A percentile compares a stretch with the other conserved stretches of the same genome.
phyloP scores from a whole-genome alignment of 2,113 vertebrate genomes.

The Etheostoma cragini region DNA sequence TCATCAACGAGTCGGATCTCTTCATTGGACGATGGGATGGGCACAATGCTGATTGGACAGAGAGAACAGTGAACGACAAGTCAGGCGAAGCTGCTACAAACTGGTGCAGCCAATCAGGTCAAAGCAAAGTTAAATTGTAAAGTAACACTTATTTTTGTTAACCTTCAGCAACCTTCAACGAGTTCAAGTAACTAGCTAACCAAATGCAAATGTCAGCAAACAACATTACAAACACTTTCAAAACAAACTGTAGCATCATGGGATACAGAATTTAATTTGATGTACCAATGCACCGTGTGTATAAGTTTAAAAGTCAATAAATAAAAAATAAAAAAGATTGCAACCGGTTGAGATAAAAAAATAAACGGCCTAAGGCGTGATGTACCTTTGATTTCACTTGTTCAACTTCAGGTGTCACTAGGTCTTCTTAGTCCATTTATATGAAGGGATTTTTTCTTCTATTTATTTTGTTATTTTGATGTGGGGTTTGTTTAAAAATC shows the following conservation, averaged over 20 bases:
- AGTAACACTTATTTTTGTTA: neutral
- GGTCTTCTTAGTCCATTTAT: too few species aligned
- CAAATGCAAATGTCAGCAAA: neutral
- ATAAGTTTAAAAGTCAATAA: too few species aligned
- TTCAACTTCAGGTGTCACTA: too few species aligned
- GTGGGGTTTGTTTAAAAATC: too few species aligned
- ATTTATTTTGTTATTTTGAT: too few species aligned
- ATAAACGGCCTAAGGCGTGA: too few species aligned
- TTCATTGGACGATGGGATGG: constrained; percentile 97
- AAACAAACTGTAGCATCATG: neutral
- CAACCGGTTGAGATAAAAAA: too few species aligned
- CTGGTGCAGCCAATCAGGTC: too few species aligned
- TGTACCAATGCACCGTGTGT: too few species aligned
- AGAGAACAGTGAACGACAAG: neutral
- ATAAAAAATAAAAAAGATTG: too few species aligned
- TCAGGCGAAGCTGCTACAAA: neutral
- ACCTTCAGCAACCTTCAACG: neutral
- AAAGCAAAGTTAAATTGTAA: neutral
- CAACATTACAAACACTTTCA: neutral
- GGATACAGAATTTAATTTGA: neutral
- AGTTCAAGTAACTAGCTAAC: neutral
- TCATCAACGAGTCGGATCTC: constrained; percentile 97
- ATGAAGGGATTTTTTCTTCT: too few species aligned
- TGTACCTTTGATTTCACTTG: too few species aligned
- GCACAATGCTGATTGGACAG: constrained; percentile 89